Conservation (phyloP, 2,888 invertebrate species). For the Mylabris sibirica region DNA sequence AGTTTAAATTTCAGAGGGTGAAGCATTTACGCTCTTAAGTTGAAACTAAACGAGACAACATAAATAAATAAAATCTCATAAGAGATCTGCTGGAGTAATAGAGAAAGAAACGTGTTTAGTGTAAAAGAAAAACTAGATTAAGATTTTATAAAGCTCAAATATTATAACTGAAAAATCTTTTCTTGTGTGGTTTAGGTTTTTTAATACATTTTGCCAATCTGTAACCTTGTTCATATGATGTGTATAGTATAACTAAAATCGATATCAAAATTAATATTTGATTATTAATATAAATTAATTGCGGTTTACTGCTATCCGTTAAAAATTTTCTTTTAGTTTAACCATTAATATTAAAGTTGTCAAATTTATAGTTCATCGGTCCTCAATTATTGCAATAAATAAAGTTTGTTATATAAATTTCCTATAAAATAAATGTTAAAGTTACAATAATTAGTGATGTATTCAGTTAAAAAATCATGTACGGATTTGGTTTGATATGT, state of each 20-base stretch:
- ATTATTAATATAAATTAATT: conserved; percentile 1
- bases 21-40: too few species aligned
- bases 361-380: neutral
- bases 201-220: too few species aligned
- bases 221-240: neutral
- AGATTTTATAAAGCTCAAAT: too few species aligned
- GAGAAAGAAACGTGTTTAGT: too few species aligned
- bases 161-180: neutral
- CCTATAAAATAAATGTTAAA: neutral
- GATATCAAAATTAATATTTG: neutral
- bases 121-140: too few species aligned
- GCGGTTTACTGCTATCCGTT: neutral
- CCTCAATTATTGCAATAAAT: neutral
- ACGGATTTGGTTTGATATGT: conserved; percentile 42
- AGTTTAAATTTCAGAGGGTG: too few species aligned
- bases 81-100: too few species aligned
- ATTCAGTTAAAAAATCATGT: conserved; percentile 36
- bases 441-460: conserved; percentile 34
- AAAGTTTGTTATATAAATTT: neutral
- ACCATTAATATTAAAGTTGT: neutral
- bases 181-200: too few species aligned
- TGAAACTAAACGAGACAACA: too few species aligned
- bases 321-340: neutral
- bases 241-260: neutral
- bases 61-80: too few species aligned